These are phyloP conservation scores for Drosophila trapezifrons DNA, from an alignment of 1,140 invertebrate species.

Conservation along the genomic window DNA sequence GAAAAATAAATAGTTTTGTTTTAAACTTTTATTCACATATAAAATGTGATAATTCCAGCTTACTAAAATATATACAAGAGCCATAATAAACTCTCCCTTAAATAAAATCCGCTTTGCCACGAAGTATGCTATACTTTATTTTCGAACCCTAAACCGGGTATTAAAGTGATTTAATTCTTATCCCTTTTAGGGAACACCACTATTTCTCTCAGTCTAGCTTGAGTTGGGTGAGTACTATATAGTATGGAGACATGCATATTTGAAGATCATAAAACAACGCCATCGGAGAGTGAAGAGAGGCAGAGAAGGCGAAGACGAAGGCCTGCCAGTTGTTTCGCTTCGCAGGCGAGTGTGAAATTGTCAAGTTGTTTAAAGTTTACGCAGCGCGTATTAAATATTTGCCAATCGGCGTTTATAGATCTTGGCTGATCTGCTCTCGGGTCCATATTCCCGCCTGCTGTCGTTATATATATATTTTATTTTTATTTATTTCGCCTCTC, in stretches of 20 bases:
- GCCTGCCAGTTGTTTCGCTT: conserved; percentile 51
- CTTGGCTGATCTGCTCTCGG: conserved; percentile 54
- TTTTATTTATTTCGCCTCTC: conserved; percentile 25
- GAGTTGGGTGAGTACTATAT: conserved; percentile 13
- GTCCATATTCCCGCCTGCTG: conserved; percentile 27
- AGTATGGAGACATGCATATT: conserved; percentile 62
- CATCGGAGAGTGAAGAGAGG: conserved; percentile 23
- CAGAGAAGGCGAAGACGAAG: neutral
- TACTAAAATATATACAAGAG: no score
- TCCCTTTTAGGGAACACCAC: no score
- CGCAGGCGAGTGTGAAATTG: conserved; percentile 80
- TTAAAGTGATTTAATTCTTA: neutral
- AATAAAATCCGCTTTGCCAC: neutral
- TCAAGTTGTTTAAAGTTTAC: conserved; percentile 83
- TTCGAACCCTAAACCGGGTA: fast-evolving
- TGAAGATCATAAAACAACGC: conserved; percentile 79
- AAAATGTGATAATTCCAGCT: no score
- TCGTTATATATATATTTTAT: conserved; percentile 12
- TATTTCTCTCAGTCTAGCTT: neutral
- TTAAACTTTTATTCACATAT: no score
- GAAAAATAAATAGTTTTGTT: no score
- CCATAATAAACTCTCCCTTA: neutral
- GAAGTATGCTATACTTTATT: neutral
- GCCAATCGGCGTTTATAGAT: conserved; percentile 82
- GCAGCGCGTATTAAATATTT: conserved; percentile 82